Base-by-base conservation (phyloP, 2,888 invertebrate species). In the Laspeyria flexula region DNA sequence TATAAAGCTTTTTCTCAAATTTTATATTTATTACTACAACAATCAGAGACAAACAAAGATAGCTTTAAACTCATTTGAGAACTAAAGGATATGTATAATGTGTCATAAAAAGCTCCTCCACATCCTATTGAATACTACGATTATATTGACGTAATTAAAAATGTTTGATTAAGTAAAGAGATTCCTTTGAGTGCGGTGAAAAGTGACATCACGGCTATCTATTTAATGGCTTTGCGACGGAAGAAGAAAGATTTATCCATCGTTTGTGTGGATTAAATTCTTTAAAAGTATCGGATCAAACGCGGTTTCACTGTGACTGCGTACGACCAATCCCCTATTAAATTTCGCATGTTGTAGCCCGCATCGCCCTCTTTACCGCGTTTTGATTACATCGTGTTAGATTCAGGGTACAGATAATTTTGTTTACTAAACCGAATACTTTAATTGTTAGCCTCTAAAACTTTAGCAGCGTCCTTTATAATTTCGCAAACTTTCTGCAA, bases 251-350 rank as follows among this genome's bases (percentile, higher is more conserved):
- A 39, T 45, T 47, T 51, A 6, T 3, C 21, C 13, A 29, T 29
- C n/a, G 25, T 48, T 33, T 43, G 45, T 23, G 18, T 25, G 42
- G 31, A 42, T 44, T 40, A 37, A 51, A 58, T 43, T 51, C 35
- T 54, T 54, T 37, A 55, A 51, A 25, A 29, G 29, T 45, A 45
- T 50, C 30, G 23, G 52, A 59, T 65, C 50, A 50, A 56, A 62
- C 38, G 52, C 31, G 50, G 34, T 45, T 53, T 47, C 38, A 46
- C 41, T 45, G 45, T 48, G 47, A 46, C 54, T 65, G 38, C 43
- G 48, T 56, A 35, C 45, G 45, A 57, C 45, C 29, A 45, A 35
- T 41, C 45, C 47, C 35, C 42, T 43, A 43, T 52, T 50, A 16
- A 49, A 54, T 55, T 47, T 46, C 35, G 33, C 45, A 25, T 55